Conservation (phyloP, 2,797 vertebrate genomes). For the Helicolenus hilgendorfi region DNA sequence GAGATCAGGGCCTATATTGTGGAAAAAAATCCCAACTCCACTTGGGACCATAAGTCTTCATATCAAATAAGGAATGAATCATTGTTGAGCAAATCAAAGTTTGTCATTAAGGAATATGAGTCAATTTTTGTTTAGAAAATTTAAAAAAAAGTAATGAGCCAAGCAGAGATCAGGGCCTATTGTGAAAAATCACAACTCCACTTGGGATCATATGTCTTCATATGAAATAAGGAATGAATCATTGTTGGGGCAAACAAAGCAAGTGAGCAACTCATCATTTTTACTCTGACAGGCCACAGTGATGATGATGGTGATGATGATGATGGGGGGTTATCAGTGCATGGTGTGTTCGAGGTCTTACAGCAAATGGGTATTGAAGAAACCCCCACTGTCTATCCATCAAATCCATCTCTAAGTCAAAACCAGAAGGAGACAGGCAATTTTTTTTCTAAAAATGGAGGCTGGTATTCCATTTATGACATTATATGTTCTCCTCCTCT, state of each 20-base stretch:
- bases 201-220: slow-evolving; percentile 3
- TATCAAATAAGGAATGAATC: slow-evolving; percentile 13
- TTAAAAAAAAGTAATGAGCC: background rate
- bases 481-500: background rate
- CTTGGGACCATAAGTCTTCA: slow-evolving; percentile 8
- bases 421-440: slow-evolving; percentile 11
- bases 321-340: slow-evolving; percentile 22
- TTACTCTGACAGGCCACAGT: slow-evolving; percentile 10
- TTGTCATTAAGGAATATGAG: slow-evolving; percentile 61
- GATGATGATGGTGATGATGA: slow-evolving; percentile 11
- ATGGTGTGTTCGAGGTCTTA: slow-evolving; percentile 13
- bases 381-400: slow-evolving; percentile 11
- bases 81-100: slow-evolving; percentile 61
- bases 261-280: slow-evolving; percentile 19
- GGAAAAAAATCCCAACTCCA: background rate
- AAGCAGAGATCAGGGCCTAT: background rate
- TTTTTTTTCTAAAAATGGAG: slow-evolving; percentile 31
- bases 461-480: slow-evolving; percentile 40
- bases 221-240: slow-evolving; percentile 12
- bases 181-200: slow-evolving; percentile 5
- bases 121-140: slow-evolving; percentile 40
- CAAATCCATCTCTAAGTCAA: slow-evolving; percentile 20
- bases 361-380: slow-evolving; percentile 32
- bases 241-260: slow-evolving; percentile 25
- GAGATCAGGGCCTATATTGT: background rate